A percentile compares a stretch with the other conserved stretches of the same genome.
These are phyloP conservation scores for Kryphioiulus occultus DNA, from an alignment of 2,888 invertebrate genomes.

Conservation along the genomic window DNA sequence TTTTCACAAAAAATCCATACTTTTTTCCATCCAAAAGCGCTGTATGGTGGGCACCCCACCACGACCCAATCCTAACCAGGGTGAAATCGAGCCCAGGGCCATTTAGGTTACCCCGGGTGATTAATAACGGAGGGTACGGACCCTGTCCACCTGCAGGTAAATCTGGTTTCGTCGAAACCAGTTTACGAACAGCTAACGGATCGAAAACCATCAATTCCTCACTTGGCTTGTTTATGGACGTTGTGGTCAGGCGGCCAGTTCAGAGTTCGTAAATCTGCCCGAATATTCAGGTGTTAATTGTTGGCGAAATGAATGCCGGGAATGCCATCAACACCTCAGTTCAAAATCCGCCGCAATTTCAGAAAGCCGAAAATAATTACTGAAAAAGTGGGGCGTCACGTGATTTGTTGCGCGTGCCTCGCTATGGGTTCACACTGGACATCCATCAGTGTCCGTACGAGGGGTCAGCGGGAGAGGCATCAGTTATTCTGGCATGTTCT, in stretches of 20 bases:
- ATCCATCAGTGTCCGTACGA: not conserved
- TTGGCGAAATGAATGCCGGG: not conserved
- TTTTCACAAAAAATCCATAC: not conserved
- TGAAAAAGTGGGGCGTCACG: not conserved
- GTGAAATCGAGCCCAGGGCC: constrained; percentile 13
- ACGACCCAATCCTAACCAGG: constrained; percentile 7
- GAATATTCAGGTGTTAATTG: constrained; percentile 16
- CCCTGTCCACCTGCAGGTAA: constrained; percentile 8
- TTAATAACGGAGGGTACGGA: constrained; percentile 24
- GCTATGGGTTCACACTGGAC: not conserved
- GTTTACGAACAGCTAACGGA: not conserved
- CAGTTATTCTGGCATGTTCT: not conserved
- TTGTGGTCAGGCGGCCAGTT: not conserved
- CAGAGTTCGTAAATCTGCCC: not conserved
- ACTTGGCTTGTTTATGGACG: not conserved
- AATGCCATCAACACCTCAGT: constrained; percentile 25
- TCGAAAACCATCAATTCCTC: constrained; percentile 10
- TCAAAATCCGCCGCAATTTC: not conserved
- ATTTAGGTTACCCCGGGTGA: constrained; percentile 13
- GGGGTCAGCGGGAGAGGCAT: not conserved
- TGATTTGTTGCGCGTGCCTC: not conserved
- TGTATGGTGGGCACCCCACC: not conserved
- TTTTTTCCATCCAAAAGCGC: not conserved
- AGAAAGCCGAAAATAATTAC: not conserved
- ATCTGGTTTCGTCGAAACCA: not conserved